Conservation (phyloP, 2,113 vertebrate species). For the Puffinus mauretanicus region DNA sequence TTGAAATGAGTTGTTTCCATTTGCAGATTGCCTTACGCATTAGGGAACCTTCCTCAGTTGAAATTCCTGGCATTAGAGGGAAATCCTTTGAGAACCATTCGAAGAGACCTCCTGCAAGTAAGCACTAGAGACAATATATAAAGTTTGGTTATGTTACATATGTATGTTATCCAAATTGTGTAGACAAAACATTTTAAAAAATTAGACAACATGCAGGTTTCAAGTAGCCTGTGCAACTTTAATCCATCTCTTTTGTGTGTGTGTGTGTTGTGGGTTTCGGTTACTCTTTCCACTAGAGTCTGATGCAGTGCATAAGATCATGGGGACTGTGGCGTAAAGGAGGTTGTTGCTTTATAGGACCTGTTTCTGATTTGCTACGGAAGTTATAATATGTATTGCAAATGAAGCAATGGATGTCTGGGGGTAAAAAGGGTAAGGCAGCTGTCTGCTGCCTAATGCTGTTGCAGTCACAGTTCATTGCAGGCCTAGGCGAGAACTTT, state of each 20-base stretch:
- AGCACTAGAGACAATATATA: constrained; percentile 15
- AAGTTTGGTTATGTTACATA: background rate
- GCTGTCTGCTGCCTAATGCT: background rate
- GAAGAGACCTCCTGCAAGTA: constrained; percentile 90
- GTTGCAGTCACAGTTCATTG: background rate
- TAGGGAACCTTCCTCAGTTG: constrained; percentile 87
- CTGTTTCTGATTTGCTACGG: background rate
- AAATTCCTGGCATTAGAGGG: constrained; percentile 89
- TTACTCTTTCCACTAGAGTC: background rate
- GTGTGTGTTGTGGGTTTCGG: background rate
- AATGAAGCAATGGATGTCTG: background rate
- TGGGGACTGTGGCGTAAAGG: background rate
- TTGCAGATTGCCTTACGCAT: constrained; percentile 84
- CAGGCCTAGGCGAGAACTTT: background rate
- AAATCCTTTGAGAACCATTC: constrained; percentile 90
- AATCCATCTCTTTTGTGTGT: background rate
- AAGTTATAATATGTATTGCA: background rate
- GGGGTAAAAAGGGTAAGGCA: background rate
- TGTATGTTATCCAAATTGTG: background rate
- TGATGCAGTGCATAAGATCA: too few relatives aligned
- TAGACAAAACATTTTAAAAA: background rate
- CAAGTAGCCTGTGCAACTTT: background rate
- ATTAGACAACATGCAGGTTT: background rate
- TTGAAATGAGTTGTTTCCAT: constrained; percentile 3
- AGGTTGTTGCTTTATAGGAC: background rate